phyloP scores from a whole-genome alignment of 2,113 vertebrate species.

The Pseudopipra pipra region DNA sequence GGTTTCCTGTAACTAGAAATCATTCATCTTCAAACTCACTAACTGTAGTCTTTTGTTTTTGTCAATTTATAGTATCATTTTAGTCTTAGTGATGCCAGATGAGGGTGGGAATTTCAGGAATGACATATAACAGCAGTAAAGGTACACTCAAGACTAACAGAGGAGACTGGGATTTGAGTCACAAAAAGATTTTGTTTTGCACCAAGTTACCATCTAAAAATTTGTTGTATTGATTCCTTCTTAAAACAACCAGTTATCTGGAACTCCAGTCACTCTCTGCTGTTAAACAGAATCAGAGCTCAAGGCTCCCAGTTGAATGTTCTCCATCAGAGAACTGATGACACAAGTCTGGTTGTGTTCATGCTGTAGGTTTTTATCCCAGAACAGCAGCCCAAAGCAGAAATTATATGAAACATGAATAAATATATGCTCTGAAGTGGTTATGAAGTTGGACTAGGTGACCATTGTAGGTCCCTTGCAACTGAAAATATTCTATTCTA shows the following conservation, averaged over 20 bases:
- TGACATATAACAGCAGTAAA: neutral
- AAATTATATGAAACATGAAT: neutral
- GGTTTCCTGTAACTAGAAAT: neutral
- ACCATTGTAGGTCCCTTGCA: neutral
- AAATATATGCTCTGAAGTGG: neutral
- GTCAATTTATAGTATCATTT: neutral
- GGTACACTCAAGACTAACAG: neutral
- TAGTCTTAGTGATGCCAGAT: neutral
- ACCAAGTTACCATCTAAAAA: neutral
- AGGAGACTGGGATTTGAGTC: neutral
- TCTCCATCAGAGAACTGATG: neutral
- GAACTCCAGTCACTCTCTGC: neutral
- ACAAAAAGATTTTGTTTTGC: neutral
- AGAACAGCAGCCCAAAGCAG: neutral
- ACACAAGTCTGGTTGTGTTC: neutral
- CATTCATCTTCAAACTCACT: neutral
- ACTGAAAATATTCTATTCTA: neutral
- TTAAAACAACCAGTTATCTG: neutral
- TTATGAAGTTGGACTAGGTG: neutral
- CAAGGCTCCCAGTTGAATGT: neutral
- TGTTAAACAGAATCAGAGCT: neutral
- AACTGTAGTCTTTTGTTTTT: neutral
- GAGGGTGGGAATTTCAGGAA: neutral
- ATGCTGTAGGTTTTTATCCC: neutral
- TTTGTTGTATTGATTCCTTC: neutral